Evolutionary conservation across 2,888 invertebrate genomes (phyloP).

Genomic region (Smittia aterrima): DNA sequence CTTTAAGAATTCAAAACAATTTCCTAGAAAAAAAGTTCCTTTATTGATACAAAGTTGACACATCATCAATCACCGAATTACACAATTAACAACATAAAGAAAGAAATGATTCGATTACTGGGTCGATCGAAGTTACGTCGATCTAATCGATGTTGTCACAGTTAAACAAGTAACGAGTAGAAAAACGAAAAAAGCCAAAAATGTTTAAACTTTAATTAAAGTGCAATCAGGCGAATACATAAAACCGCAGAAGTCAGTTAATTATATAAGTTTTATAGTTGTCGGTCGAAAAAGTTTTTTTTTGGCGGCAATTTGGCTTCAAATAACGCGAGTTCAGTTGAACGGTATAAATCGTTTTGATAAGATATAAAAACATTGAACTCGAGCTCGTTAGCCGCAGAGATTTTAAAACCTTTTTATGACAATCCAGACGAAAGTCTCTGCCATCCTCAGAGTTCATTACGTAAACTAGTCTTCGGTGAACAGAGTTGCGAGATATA

Average conservation of each 20-base stretch:
- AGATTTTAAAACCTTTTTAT: too few species aligned
- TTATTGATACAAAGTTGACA: too few species aligned
- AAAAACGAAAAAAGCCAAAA: not conserved
- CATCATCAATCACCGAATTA: constrained; percentile 15
- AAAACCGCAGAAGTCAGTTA: not conserved
- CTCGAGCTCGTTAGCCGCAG: not conserved
- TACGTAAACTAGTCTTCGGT: too few species aligned
- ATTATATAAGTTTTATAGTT: not conserved
- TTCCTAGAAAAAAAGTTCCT: too few species aligned
- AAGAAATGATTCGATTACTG: not conserved
- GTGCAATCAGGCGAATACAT: constrained; percentile 16
- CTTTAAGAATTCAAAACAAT: too few species aligned
- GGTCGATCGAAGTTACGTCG: not conserved
- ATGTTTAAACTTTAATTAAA: constrained; percentile 8
- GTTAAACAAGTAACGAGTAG: not conserved
- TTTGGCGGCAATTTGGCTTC: too few species aligned
- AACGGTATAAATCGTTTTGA: not conserved
- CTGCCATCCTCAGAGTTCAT: too few species aligned
- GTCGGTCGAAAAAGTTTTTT: not conserved
- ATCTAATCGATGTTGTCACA: constrained; percentile 15
- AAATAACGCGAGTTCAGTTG: too few species aligned
- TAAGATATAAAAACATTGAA: not conserved
- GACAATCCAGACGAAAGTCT: too few species aligned
- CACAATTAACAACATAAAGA: constrained; percentile 14
- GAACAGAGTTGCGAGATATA: too few species aligned